Evolutionary conservation across 1,140 invertebrate species (phyloP).

Genomic region (Medauroidea extradentata): DNA sequence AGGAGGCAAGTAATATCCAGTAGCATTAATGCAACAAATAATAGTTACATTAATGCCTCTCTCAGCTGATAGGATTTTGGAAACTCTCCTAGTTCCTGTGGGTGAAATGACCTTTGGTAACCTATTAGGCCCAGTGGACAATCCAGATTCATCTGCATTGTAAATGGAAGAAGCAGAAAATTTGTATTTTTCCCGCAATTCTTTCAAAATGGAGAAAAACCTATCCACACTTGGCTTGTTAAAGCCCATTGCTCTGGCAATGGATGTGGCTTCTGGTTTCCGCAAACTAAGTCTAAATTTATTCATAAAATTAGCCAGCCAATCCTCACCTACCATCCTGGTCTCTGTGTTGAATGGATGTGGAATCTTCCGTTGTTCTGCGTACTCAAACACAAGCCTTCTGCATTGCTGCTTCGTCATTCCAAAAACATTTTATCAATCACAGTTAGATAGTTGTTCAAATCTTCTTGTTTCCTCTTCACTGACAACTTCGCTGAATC

Average conservation of each 20-base stretch:
- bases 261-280: constrained; percentile 39
- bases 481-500: not conserved
- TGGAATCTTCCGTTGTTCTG: not conserved
- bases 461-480: not conserved
- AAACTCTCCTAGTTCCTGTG: constrained; percentile 32
- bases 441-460: not conserved
- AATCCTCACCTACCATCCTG: constrained; percentile 29
- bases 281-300: constrained; percentile 31
- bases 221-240: constrained; percentile 36
- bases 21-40: constrained; percentile 23
- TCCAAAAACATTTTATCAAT: not conserved
- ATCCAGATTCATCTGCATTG: constrained; percentile 41
- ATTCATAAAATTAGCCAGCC: constrained; percentile 37
- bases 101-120: constrained; percentile 35
- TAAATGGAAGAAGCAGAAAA: constrained; percentile 27
- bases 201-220: constrained; percentile 38
- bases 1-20: constrained; percentile 31
- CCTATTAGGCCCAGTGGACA: constrained; percentile 40
- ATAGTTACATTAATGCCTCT: constrained; percentile 31
- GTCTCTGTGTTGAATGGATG: constrained; percentile 12
- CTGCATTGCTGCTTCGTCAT: not conserved
- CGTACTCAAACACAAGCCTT: not conserved
- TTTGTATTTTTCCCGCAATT: constrained; percentile 25
- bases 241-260: constrained; percentile 38
- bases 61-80: constrained; percentile 25